Base-by-base conservation (phyloP, 2,888 invertebrate species). In the Mechanitis mazaeus region DNA sequence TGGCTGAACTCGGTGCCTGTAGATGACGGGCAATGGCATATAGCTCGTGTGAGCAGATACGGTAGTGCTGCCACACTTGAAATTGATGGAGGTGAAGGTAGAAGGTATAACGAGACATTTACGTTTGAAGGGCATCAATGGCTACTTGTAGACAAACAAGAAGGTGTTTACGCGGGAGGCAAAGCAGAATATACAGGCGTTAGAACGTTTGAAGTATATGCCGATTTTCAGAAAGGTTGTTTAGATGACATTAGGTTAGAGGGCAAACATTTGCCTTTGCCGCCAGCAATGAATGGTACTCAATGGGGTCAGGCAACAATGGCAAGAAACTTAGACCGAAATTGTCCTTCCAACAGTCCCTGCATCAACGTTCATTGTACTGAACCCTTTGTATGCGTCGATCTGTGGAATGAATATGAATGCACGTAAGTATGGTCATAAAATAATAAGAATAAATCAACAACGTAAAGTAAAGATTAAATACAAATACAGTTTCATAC, bases 1-100 rank as follows among this genome's bases (percentile, higher is more conserved):
- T 96, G 96, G 96, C 88, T 98, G 57, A 95, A 95, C 71, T 95
- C 96, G 4, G 95, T 98, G 35, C 93, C 95, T 1, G 97, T 98
- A 2, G 97, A 97, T 76, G 97, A 98, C 80, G 98, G 98, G 1
- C 97, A 97, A 75, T 98, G 98, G 98, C 98, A 99, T 80, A 96
- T 96, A 59, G 97, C 97, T 4, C 93, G 95, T 69, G 96, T 98
- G 0, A 95, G 95, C 72, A 93, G 98, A 60, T 97, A 96, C 72
- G 98, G 98, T 47, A 96, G 96, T 56, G 96, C 97, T 7, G 97
- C 98, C 11, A 96, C 96, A 58, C 88, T 99, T 64, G 96, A 96
- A 80, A 90, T 98, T 69, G 98, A 99, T 78, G 97, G 97, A 3
- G 98, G 98, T 1, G 98, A 98, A 87, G 98, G 98, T 0, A 90